Evolutionary conservation across 2,797 vertebrate species (phyloP).

Genomic region (Adrianichthys oophorus): DNA sequence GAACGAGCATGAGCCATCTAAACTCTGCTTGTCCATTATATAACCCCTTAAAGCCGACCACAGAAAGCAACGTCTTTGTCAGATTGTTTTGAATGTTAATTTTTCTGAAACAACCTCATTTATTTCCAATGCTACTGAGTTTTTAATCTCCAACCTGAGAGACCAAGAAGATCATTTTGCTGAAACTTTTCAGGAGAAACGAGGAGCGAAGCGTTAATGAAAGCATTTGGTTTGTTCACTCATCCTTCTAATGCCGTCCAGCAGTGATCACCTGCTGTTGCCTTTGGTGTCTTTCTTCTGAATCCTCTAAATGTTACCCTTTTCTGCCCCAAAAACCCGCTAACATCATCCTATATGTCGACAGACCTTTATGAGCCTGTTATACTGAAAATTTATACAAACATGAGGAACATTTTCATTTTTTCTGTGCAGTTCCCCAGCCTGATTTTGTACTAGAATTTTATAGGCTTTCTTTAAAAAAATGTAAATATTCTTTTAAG

Average conservation of each 20-base stretch:
- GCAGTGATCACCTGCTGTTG: conserved; percentile 53
- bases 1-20: conserved; percentile 77
- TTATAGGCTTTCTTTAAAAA: no score
- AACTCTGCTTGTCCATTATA: conserved; percentile 82
- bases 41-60: conserved; percentile 53
- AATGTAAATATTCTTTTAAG: no score
- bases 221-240: conserved; percentile 64
- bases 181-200: conserved; percentile 56
- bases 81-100: conserved; percentile 1
- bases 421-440: conserved; percentile 13
- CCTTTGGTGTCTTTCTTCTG: conserved; percentile 37
- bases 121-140: conserved; percentile 21
- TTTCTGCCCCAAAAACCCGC: conserved; percentile 46
- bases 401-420: conserved; percentile 28
- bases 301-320: conserved; percentile 31
- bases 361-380: conserved; percentile 23
- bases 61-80: conserved; percentile 22
- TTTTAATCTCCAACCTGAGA: conserved; percentile 26
- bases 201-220: conserved; percentile 60
- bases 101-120: conserved; percentile 14
- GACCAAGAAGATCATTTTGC: conserved; percentile 50
- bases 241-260: conserved; percentile 53
- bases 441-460: neutral
- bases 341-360: conserved; percentile 31
- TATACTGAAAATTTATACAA: neutral